Evolutionary conservation across 2,797 vertebrate species (phyloP).

Genomic region (Amphiprion clarkii): DNA sequence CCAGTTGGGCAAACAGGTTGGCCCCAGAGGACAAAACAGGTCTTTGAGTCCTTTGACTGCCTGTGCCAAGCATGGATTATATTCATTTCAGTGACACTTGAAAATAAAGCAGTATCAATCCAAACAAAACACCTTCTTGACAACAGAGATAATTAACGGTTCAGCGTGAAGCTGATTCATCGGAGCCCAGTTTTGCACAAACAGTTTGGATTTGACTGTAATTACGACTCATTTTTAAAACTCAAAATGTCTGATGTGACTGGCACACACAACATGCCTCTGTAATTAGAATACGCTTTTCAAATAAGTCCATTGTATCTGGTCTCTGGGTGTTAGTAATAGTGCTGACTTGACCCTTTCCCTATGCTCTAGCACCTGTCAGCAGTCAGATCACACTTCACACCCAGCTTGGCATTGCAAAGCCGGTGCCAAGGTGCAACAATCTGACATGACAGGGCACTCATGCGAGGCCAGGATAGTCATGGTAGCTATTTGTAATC

Average conservation of each 20-base stretch:
- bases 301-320: slow-evolving; percentile 24
- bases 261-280: background rate
- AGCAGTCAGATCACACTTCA: slow-evolving; percentile 57
- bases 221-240: slow-evolving; percentile 1
- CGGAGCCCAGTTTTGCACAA: background rate
- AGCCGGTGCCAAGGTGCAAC: slow-evolving; percentile 47
- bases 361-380: slow-evolving; percentile 64
- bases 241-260: slow-evolving; percentile 6
- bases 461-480: slow-evolving; percentile 13
- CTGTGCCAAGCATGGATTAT: slow-evolving; percentile 69
- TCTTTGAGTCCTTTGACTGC: slow-evolving; percentile 56
- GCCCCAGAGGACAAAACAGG: slow-evolving; percentile 65
- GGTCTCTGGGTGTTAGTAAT: slow-evolving; percentile 38
- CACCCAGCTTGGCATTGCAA: slow-evolving; percentile 41
- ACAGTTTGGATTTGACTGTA: slow-evolving; percentile 10
- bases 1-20: slow-evolving; percentile 70
- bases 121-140: slow-evolving; percentile 61
- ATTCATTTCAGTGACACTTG: slow-evolving; percentile 71
- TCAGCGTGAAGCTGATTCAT: slow-evolving; percentile 24
- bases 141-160: slow-evolving; percentile 55
- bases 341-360: slow-evolving; percentile 57
- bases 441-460: slow-evolving; percentile 45
- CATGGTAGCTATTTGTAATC: slow-evolving; percentile 31
- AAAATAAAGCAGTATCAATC: slow-evolving; percentile 52
- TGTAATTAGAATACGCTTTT: slow-evolving; percentile 29